These are phyloP conservation scores for Rambutsinella grinnellia DNA, from an alignment of 2,888 invertebrate genomes.

Conservation along the genomic window DNA sequence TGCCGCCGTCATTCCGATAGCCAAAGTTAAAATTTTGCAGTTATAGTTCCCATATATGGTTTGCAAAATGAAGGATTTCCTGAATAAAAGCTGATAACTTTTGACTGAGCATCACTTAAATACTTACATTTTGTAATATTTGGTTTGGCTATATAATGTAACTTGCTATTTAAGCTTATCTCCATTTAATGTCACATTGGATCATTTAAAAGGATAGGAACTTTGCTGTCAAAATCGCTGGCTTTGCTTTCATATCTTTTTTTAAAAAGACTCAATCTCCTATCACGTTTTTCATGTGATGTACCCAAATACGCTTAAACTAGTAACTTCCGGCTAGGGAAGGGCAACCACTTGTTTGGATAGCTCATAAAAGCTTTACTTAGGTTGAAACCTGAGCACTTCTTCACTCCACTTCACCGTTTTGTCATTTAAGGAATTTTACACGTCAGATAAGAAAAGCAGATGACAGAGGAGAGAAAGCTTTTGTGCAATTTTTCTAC, in stretches of 20 bases:
- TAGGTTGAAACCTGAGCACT: too few relatives aligned
- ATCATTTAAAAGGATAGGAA: background rate
- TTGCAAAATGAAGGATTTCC: constrained; percentile 22
- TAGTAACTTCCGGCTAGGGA: background rate
- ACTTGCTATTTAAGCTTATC: background rate
- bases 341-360: too few relatives aligned
- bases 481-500: background rate
- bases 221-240: background rate
- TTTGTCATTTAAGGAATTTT: too few relatives aligned
- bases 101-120: background rate
- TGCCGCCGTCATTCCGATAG: constrained; percentile 30
- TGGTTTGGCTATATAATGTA: background rate
- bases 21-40: constrained; percentile 15
- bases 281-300: background rate
- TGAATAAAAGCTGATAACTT: background rate
- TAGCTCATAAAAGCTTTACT: too few relatives aligned
- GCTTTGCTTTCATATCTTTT: background rate
- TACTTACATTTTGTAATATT: background rate
- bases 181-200: constrained; percentile 18
- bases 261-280: constrained; percentile 5
- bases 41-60: constrained; percentile 22
- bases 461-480: background rate
- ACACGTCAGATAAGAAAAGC: too few relatives aligned
- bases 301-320: background rate
- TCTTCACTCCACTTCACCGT: too few relatives aligned